phyloP scores from a whole-genome alignment of 2,888 invertebrate species.

The Melanotus villosus region DNA sequence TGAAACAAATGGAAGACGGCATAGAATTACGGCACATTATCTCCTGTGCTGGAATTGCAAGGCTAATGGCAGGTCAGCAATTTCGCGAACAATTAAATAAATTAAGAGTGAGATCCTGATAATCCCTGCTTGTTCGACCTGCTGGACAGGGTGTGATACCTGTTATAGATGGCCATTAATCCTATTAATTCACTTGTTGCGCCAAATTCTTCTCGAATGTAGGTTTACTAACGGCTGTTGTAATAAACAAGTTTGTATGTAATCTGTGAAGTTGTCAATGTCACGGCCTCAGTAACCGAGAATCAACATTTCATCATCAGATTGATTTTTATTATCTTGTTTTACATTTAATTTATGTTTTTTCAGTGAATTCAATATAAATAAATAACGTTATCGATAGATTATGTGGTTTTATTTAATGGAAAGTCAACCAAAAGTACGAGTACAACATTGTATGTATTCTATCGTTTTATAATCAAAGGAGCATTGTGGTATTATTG shows the following conservation, averaged over 20 bases:
- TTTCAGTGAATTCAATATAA: too few relatives aligned
- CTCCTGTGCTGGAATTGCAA: constrained; percentile 40
- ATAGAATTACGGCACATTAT: constrained; percentile 38
- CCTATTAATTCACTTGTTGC: constrained; percentile 31
- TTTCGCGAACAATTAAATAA: constrained; percentile 44
- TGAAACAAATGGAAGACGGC: constrained; percentile 32
- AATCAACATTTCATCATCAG: too few relatives aligned
- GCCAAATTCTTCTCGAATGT: constrained; percentile 36
- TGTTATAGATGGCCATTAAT: constrained; percentile 24
- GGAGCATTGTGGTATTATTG: too few relatives aligned
- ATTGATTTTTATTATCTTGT: too few relatives aligned
- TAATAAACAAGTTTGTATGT: constrained; percentile 26
- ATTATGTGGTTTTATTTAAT: too few relatives aligned
- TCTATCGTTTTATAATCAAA: too few relatives aligned
- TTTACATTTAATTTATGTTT: too few relatives aligned
- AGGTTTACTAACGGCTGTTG: constrained; percentile 34
- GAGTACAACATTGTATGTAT: too few relatives aligned
- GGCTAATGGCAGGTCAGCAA: constrained; percentile 46
- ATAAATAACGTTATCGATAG: too few relatives aligned
- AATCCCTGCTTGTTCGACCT: constrained; percentile 19
- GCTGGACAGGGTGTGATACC: constrained; percentile 39
- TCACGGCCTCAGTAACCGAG: background rate
- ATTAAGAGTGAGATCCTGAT: constrained; percentile 37
- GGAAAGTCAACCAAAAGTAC: too few relatives aligned
- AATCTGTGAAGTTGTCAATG: constrained; percentile 5